A percentile compares a stretch with the other conserved stretches of the same genome.
Conservation (phyloP, 2,797 vertebrate genomes). For the Pterois miles region DNA sequence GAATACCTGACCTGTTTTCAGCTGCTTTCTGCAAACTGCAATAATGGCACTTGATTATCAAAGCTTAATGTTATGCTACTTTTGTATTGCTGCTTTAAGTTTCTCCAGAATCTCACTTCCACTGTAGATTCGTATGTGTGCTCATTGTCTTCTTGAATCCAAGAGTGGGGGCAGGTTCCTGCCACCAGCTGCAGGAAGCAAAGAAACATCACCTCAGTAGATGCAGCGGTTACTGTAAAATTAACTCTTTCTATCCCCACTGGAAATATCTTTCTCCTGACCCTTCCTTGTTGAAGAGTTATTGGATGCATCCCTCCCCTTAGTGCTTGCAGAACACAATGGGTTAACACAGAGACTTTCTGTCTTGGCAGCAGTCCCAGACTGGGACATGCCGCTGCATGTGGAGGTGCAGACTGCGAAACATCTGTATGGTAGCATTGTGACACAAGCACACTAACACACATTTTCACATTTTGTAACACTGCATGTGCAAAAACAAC, state of each 20-base stretch:
- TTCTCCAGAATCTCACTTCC: not conserved
- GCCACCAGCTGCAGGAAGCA: constrained; percentile 36
- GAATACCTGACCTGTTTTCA: constrained; percentile 1
- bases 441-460: constrained; percentile 23
- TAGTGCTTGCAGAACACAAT: constrained; percentile 57
- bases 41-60: not conserved
- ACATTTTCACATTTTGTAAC: constrained; percentile 33
- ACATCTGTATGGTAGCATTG: constrained; percentile 87
- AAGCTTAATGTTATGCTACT: not conserved
- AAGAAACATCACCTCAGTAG: constrained; percentile 32
- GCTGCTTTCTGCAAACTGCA: not conserved
- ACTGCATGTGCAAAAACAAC: constrained; percentile 2
- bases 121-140: constrained; percentile 4
- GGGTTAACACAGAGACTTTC: constrained; percentile 87
- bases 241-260: constrained; percentile 44
- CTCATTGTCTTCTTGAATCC: constrained; percentile 16
- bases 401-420: constrained; percentile 88
- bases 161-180: not conserved
- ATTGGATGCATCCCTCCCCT: constrained; percentile 4
- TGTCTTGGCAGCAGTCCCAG: constrained; percentile 87
- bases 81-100: not conserved
- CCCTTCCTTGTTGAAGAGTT: not conserved
- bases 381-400: constrained; percentile 87
- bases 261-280: constrained; percentile 20
- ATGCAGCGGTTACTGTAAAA: constrained; percentile 28